phyloP scores from a whole-genome alignment of 2,888 invertebrate species.

The Linnaemya tessellans region DNA sequence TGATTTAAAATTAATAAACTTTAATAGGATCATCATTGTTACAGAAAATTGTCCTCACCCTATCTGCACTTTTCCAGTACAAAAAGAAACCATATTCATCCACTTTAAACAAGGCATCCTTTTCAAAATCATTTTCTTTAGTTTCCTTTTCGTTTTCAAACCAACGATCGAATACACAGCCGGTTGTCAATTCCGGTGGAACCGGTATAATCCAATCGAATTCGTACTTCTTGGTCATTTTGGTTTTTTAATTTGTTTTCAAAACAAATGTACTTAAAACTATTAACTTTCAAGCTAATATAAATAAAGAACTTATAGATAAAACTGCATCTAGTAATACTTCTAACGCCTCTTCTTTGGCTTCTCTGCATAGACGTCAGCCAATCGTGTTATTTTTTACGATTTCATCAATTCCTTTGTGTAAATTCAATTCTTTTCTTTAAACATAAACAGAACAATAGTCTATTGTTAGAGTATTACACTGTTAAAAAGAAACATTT shows the following conservation, averaged over 20 bases:
- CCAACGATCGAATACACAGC: conserved; percentile 98
- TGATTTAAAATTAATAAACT: neutral
- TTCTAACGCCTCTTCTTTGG: neutral
- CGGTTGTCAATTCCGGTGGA: conserved; percentile 90
- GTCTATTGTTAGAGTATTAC: conserved; percentile 53
- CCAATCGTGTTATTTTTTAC: conserved; percentile 1
- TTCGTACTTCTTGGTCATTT: conserved; percentile 99
- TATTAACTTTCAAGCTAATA: conserved; percentile 24
- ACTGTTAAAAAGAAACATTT: conserved; percentile 52
- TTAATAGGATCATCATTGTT: too few relatives aligned
- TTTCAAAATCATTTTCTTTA: conserved; percentile 89
- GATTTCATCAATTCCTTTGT: conserved; percentile 30
- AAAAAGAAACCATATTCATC: conserved; percentile 99
- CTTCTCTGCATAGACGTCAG: conserved; percentile 19
- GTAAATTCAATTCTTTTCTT: conserved; percentile 9
- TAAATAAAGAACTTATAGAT: conserved; percentile 19
- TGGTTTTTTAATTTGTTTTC: conserved; percentile 58
- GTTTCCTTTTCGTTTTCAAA: conserved; percentile 97
- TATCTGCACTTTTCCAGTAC: conserved; percentile 98
- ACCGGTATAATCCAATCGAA: conserved; percentile 99
- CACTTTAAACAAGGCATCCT: conserved; percentile 95
- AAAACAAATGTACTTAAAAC: conserved; percentile 30
- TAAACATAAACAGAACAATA: neutral
- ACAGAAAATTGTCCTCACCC: conserved; percentile 85
- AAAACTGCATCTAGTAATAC: conserved; percentile 12